Evolutionary conservation across 2,797 vertebrate species (phyloP), one percentile per base, ranked within the genome.

Genomic region (Enteromius mattozi): DNA sequence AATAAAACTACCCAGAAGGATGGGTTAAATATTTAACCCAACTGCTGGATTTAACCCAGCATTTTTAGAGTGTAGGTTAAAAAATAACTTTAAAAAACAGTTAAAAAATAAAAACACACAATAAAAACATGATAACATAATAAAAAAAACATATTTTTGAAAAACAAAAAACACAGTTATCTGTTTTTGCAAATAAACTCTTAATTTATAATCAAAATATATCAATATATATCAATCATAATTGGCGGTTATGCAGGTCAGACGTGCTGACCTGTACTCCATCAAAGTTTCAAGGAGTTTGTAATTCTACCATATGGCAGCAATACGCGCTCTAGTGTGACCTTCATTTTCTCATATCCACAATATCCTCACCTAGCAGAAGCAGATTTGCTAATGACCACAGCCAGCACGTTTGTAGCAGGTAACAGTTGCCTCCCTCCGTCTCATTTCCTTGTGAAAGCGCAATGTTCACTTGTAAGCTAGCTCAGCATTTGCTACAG

Each of bases 401-500:
- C 16, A 24, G 70, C 70, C 21, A 85, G 74, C 37, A 19, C 42
- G 61, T 77, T 59, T 79, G 30, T 37, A 49, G 27, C 65, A 80
- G 42, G 82, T 51, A 74, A 42, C 63, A 30, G 69, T 84, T 49
- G 51, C 24, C 80, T 30, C 24, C n/a, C 71, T 85, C 56, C 7
- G 3, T 85, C 70, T 85, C n/a, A 49, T 77, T 72, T 49, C 33
- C 78, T 75, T 79, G 69, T 80, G 80, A 69, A 85, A 80, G 63
- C 24, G 71, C 35, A 81, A 59, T 74, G 69, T 86, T 76, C 61
- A 68, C 78, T 84, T 63, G 40, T 74, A 66, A 59, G 42, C 86
- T 65, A 84, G 70, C 84, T 87, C 86, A 89, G 88, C 88, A 51
- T 77, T 85, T 76, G 65, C 74, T 81, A 61, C 86, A 88, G 84